Evolutionary conservation across 2,888 invertebrate genomes (phyloP).

Genomic region (Acrobeloides nanus): DNA sequence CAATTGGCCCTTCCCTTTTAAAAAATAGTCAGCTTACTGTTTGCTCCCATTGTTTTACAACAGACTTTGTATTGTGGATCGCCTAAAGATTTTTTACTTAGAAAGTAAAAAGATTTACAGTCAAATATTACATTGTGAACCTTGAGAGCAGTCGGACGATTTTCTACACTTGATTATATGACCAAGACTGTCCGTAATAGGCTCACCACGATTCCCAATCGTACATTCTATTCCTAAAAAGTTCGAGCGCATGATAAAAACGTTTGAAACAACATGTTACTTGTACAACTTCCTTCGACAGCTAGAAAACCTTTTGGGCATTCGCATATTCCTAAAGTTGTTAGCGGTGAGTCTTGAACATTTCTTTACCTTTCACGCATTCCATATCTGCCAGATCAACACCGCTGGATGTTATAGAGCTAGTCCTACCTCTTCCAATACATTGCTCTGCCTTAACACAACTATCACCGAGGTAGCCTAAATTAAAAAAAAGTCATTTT

Average conservation of each 20-base stretch:
- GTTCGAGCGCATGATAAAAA: not conserved
- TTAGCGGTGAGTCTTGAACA: no score
- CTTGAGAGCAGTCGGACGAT: slow-evolving; percentile 23
- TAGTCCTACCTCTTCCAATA: slow-evolving; percentile 8
- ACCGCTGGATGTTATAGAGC: slow-evolving; percentile 10
- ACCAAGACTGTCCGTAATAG: slow-evolving; percentile 38
- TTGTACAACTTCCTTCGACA: slow-evolving; percentile 36
- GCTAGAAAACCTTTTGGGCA: slow-evolving; percentile 41
- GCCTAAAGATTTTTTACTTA: slow-evolving; percentile 43
- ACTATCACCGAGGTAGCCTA: no score
- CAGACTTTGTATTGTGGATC: slow-evolving; percentile 42
- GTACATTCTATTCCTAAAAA: slow-evolving; percentile 38
- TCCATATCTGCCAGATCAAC: slow-evolving; percentile 24
- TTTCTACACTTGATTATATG: slow-evolving; percentile 31
- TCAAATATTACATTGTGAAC: no score
- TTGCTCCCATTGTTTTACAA: slow-evolving; percentile 46
- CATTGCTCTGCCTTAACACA: slow-evolving; percentile 28
- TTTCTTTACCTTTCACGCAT: slow-evolving; percentile 28
- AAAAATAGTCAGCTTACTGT: slow-evolving; percentile 30
- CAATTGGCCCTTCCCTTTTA: no score
- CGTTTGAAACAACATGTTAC: slow-evolving; percentile 16
- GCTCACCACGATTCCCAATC: slow-evolving; percentile 44
- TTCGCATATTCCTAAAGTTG: slow-evolving; percentile 36
- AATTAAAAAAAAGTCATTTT: no score
- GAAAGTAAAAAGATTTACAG: no score